Base-by-base conservation (phyloP, 2,888 invertebrate species). In the Actias luna region DNA sequence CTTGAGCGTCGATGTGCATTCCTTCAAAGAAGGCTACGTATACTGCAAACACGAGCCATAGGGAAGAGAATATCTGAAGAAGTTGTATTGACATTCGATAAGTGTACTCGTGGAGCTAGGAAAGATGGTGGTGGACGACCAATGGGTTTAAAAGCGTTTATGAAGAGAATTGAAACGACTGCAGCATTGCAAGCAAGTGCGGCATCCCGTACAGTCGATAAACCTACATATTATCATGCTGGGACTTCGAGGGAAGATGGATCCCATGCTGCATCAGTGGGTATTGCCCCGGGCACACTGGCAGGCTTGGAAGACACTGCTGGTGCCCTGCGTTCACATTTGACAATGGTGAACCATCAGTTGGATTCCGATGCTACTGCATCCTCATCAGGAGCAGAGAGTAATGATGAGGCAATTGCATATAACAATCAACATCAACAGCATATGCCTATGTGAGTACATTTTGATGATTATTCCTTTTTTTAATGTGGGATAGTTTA, bases 341-440 rank as follows among this genome's bases (percentile, higher is more conserved):
- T 98, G 71, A 93, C 95, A 31, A 93, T 96, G 68, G 94, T 97
- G 63, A 96, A 97, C 80, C 93, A 93, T 65, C 95, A 95, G 74
- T 93, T 97, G 68, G 98, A 99, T 86, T 98, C 98, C 1, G 98
- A 99, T 90, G 98, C 97, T 39, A 99, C 99, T 0, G 97, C 96
- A 18, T 98, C 98, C 66, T 98, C 98, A 79, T 98, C 98, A 18
- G 98, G 98, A 61, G 98, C 97, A 36, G 98, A 98, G 85, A 98
- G 98, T 78, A 97, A 97, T 85, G 98, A 98, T 92, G 98, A 98
- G 85, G 95, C 96, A 89, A 95, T 96, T 70, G 88, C 93, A 65
- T 97, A 96, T 88, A 96, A 95, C 84, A 97, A 97, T 88, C 93
- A 94, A 59, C 94, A 95, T 77, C 96, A 96, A 79, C 95, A 96